Base-by-base conservation (phyloP, 2,888 invertebrate genomes). In the Agrenia bidenticulata region DNA sequence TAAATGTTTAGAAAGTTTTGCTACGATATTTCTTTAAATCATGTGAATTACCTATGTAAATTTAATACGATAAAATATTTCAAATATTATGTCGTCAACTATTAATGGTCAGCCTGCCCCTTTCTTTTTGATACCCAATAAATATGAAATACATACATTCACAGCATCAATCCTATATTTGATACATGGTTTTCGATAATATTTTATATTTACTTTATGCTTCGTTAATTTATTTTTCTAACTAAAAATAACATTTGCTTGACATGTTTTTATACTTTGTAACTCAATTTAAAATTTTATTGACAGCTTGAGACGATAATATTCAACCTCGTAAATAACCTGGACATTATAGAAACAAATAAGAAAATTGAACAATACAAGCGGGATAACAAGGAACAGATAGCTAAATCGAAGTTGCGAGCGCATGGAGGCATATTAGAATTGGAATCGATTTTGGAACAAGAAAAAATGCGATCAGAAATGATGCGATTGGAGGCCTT, bases 361-460 rank as follows among this genome's bases (percentile, higher is more conserved):
- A 92, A 90, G 79, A 88, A 84, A 77, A 93, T 95, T 73, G 94
- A 94, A 78, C 89, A 89, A 76, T 95, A 93, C 78, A 94, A 93
- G 79, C 89, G 87, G 70, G 93, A 94, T 70, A 94, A 97, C 79
- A 89, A 88, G 75, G 93, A 93, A 67, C 70, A 68, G 63, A 72
- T 74, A 11, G 24, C 61, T 4, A 73, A 70, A 61, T 70, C 87
- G 1, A 80, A 80, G 68, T 75, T 78, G 73, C 45, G 45, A 9
- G 5, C 19, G 5, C 82, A 82, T 58, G 84, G 89, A 76, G 92
- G 92, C 77, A 94, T 95, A 79, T 85, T 89, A 77, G 93, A 92
- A 78, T 79, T 97, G 55, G 93, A 94, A 78, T 89, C 90, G 79
- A 83, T 93, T 73, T 78, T 94, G 62, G 90, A 94, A 80, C 81